phyloP scores from a whole-genome alignment of 2,888 invertebrate genomes.

The Cephus pygmeus region DNA sequence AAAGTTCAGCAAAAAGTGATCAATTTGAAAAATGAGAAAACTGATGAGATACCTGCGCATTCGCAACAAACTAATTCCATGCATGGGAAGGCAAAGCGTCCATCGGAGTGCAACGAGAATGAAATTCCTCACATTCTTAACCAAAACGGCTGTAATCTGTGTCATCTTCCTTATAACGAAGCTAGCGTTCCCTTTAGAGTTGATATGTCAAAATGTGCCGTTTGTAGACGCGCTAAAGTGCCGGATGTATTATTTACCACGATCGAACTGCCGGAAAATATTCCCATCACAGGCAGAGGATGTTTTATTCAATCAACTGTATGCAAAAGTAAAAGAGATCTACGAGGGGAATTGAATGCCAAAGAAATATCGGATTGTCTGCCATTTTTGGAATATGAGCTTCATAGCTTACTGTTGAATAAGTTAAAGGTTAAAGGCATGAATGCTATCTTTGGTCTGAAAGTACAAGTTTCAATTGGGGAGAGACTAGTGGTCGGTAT shows the following conservation, averaged over 20 bases:
- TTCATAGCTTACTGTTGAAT: slow-evolving; percentile 90
- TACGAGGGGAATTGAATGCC: slow-evolving; percentile 86
- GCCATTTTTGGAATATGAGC: slow-evolving; percentile 95
- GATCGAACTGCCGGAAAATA: slow-evolving; percentile 82
- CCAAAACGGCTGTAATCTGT: slow-evolving; percentile 68
- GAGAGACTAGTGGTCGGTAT: slow-evolving; percentile 89
- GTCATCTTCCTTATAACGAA: slow-evolving; percentile 88
- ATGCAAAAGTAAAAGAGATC: slow-evolving; percentile 81
- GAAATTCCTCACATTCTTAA: slow-evolving; percentile 60
- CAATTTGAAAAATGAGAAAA: slow-evolving; percentile 44
- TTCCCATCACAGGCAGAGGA: slow-evolving; percentile 78
- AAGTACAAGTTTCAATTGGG: slow-evolving; percentile 78
- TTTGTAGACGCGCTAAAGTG: slow-evolving; percentile 82
- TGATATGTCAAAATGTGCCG: slow-evolving; percentile 77
- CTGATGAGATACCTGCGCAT: slow-evolving; percentile 25
- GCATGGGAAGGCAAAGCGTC: slow-evolving; percentile 38
- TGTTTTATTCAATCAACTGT: slow-evolving; percentile 81
- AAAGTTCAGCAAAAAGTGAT: slow-evolving; percentile 47
- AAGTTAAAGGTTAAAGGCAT: slow-evolving; percentile 94
- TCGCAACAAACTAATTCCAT: background rate
- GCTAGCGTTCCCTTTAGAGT: slow-evolving; percentile 79
- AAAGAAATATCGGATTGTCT: slow-evolving; percentile 95
- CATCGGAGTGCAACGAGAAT: slow-evolving; percentile 58
- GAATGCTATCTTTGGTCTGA: slow-evolving; percentile 92
- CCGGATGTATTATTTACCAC: slow-evolving; percentile 93